Percentiles rank a stretch among this genome's conserved stretches.
phyloP scores from a whole-genome alignment of 2,113 vertebrate genomes.

The Lutjanus erythropterus region DNA sequence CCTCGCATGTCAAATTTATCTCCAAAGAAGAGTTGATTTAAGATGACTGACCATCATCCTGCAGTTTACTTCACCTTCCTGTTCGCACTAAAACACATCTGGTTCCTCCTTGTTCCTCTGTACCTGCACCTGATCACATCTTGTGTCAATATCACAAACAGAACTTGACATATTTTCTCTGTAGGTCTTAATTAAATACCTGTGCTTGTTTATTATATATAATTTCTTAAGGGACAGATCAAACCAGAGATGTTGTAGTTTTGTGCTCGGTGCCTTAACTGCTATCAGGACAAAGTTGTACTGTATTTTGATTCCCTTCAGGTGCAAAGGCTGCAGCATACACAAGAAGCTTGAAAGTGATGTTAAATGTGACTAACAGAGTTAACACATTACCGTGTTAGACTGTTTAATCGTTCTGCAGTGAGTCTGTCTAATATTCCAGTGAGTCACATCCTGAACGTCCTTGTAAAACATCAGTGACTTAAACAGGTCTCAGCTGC shows the following conservation, averaged over 20 bases:
- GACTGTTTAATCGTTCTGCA: background rate
- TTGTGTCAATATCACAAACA: background rate
- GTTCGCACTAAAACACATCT: slow-evolving; percentile 3
- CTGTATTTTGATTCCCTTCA: slow-evolving; percentile 2
- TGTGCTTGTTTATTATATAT: too few relatives aligned
- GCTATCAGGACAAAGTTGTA: background rate
- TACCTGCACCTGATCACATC: slow-evolving; percentile 1
- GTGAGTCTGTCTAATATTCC: slow-evolving; percentile 15
- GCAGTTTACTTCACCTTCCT: background rate
- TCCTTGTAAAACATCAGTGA: slow-evolving; percentile 6
- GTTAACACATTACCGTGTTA: background rate
- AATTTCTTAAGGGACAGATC: background rate
- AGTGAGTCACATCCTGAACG: slow-evolving; percentile 17
- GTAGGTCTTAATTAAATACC: too few relatives aligned
- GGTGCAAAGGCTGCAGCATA: background rate
- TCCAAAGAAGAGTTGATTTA: slow-evolving; percentile 5
- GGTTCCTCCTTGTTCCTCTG: background rate
- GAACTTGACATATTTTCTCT: too few relatives aligned
- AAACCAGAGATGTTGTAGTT: background rate
- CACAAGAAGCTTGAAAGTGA: background rate
- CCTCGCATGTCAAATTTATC: background rate
- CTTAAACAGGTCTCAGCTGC: slow-evolving; percentile 1
- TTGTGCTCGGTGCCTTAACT: background rate
- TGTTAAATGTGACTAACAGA: background rate
- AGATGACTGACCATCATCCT: background rate